Evolutionary conservation across 30 jellyfish, hydroid and myxozoan species (phyloP).

Genomic region (Pelagia noctiluca): DNA sequence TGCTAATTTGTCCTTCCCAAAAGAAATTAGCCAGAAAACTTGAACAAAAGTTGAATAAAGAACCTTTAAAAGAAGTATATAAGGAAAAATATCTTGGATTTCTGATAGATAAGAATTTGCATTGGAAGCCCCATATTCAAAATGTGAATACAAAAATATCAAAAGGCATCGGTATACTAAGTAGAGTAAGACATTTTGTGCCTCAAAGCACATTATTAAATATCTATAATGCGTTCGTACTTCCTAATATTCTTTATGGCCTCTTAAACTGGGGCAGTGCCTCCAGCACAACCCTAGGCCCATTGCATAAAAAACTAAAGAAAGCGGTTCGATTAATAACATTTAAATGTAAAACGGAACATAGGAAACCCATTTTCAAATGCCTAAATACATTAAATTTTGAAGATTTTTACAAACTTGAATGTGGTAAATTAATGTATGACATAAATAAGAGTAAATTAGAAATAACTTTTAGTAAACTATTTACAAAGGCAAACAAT

Average conservation of each 20-base stretch:
- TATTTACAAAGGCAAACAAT: neutral
- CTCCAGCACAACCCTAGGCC: neutral
- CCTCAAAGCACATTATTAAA: neutral
- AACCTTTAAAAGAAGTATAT: neutral
- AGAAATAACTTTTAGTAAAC: neutral
- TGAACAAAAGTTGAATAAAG: neutral
- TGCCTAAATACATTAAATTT: neutral
- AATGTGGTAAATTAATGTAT: constrained; percentile 7
- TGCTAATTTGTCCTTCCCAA: neutral
- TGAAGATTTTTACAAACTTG: neutral
- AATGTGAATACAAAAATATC: neutral
- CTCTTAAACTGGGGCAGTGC: neutral
- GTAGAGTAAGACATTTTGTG: neutral
- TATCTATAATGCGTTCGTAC: neutral
- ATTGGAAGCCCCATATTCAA: neutral
- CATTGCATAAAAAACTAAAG: neutral
- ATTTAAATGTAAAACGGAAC: neutral
- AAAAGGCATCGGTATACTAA: no score
- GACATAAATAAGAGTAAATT: neutral
- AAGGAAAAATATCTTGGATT: neutral
- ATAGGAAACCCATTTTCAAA: neutral
- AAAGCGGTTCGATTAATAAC: neutral
- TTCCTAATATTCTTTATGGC: neutral
- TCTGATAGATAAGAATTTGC: neutral
- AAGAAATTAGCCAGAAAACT: neutral